Evolutionary conservation across 2,797 vertebrate species (phyloP), one percentile per base, ranked within the genome.

Genomic region (Artibeus lituratus): DNA sequence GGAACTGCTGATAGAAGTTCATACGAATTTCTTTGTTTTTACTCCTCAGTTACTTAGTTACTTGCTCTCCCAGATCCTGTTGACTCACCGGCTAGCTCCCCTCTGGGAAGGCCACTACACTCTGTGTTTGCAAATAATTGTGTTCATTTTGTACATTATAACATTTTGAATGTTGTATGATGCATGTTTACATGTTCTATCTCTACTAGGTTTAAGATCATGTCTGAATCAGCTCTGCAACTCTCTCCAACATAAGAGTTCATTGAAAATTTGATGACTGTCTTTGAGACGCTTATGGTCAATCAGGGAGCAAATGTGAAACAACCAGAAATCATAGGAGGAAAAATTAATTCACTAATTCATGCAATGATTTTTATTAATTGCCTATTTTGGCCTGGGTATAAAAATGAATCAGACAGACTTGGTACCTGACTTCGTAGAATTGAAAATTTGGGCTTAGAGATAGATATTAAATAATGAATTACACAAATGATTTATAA

Each of bases 361-460:
- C 10, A 53, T 55, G 91, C 59, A 94, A 77, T 26, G 76, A 26
- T n/a, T 80, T 91, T 96, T 73, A 86, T 77, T 87, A 69, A 70
- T 67, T 70, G 19, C 35, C 47, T 82, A 5, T 57, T 84, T 91
- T 88, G n/a, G 12, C 24, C 29, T 65, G 5, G 24, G 37, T 35
- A 81, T 37, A 92, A 26, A 94, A 32, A 16, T 55, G 6, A 80
- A 4, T 55, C 73, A 88, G 65, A 37, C 10, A 87, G n/a, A 59
- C 4, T 47, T 76, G 10, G 35, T 57, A 78, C 32, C 32, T 59
- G 55, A 65, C n/a, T 80, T 57, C 1, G 65, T 0, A 77, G 22
- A 74, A 83, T 83, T 90, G 78, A 65, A 76, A 94, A 44, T 86
- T 77, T 84, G 53, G 26, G 16, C n/a, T 57, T 57, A 76, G 22